Conservation (phyloP, 2,888 invertebrate species). For the Metalampra italica region DNA sequence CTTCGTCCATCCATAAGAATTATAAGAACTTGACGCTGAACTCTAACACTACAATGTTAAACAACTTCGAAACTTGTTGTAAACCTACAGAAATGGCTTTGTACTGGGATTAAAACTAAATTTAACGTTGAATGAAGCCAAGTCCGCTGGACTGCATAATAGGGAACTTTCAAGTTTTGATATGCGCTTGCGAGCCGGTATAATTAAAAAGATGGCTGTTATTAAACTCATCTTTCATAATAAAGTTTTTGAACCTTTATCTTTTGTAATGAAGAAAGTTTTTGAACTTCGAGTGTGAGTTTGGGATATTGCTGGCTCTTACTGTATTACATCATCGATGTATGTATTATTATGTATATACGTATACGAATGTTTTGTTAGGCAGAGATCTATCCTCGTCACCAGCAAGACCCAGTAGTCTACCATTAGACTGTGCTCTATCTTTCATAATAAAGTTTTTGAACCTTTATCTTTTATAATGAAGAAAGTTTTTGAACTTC, state of each 20-base stretch:
- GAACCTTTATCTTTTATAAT: not conserved
- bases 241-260: slow-evolving; percentile 7
- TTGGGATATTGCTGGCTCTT: no score
- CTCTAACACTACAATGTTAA: slow-evolving; percentile 9
- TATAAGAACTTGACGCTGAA: not conserved
- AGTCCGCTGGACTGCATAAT: slow-evolving; percentile 34
- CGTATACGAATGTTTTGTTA: no score
- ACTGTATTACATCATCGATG: no score
- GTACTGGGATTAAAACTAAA: slow-evolving; percentile 47
- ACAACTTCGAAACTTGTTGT: slow-evolving; percentile 6
- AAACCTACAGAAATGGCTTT: slow-evolving; percentile 24
- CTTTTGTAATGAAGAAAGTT: not conserved
- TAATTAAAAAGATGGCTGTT: slow-evolving; percentile 23
- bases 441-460: slow-evolving; percentile 1
- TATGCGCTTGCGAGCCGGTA: slow-evolving; percentile 28
- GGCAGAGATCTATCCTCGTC: no score
- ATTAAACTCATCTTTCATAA: not conserved
- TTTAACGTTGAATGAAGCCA: slow-evolving; percentile 25
- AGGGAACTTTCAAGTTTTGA: slow-evolving; percentile 44
- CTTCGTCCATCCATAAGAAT: slow-evolving; percentile 7
- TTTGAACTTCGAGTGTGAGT: no score
- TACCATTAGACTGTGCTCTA: no score
- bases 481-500: no score
- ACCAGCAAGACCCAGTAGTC: no score
- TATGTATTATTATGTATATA: no score